phyloP scores from a whole-genome alignment of 2,888 invertebrate species.

The Alcis repandata region DNA sequence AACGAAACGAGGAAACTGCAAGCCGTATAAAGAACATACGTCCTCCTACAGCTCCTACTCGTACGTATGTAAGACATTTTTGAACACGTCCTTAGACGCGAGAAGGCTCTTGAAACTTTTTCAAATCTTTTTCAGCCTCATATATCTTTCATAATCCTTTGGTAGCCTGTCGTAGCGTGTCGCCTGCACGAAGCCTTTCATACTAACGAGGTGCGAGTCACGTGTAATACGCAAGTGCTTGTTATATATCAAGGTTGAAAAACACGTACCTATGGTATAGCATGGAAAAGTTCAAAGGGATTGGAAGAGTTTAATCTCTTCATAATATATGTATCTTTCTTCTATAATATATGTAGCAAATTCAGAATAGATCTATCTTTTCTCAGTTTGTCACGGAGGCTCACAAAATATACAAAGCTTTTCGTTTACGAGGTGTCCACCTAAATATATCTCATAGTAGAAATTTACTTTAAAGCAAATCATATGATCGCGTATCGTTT shows the following conservation, averaged over 20 bases:
- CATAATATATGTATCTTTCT: not conserved
- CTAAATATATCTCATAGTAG: too few species aligned
- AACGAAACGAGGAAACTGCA: constrained; percentile 1
- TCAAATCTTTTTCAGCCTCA: constrained; percentile 5
- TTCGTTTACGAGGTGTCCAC: too few species aligned
- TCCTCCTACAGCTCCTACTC: too few species aligned
- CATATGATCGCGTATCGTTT: too few species aligned
- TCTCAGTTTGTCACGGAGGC: too few species aligned
- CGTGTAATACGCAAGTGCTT: constrained; percentile 28
- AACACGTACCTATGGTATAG: too few species aligned
- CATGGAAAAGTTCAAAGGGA: constrained; percentile 19
- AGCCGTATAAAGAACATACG: not conserved
- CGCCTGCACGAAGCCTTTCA: constrained; percentile 36
- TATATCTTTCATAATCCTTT: constrained; percentile 17
- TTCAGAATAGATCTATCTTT: too few species aligned
- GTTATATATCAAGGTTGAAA: constrained; percentile 46
- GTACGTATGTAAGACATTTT: constrained; percentile 5
- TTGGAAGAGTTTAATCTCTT: constrained; percentile 6
- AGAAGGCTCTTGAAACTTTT: not conserved
- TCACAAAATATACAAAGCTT: too few species aligned
- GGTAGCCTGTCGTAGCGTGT: constrained; percentile 2
- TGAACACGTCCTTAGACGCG: not conserved
- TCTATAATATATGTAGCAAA: too few species aligned
- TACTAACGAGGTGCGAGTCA: constrained; percentile 37
- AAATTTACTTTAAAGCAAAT: too few species aligned